These are phyloP conservation scores for Telenomus remus DNA, from an alignment of 1,140 invertebrate genomes.

Conservation along the genomic window DNA sequence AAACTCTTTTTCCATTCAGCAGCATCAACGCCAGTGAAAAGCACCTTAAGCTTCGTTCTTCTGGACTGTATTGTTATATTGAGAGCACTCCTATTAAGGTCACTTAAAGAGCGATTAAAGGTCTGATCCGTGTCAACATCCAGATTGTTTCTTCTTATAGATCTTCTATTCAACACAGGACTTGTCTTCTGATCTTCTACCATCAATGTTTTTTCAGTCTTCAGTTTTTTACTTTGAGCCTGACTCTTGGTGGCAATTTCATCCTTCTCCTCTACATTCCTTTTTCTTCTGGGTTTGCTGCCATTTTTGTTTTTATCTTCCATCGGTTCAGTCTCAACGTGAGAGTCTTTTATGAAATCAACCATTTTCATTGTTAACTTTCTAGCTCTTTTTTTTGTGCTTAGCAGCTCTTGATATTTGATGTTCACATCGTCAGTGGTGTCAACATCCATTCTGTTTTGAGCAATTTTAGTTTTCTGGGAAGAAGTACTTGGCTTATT, in stretches of 20 bases:
- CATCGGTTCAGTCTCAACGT: too few species aligned
- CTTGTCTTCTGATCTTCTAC: background rate
- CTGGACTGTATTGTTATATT: conserved; percentile 4
- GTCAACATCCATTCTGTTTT: background rate
- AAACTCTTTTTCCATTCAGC: conserved; percentile 14
- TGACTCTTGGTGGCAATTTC: background rate
- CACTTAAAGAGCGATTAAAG: too few species aligned
- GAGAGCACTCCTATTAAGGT: conserved; percentile 3
- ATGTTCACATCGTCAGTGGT: too few species aligned
- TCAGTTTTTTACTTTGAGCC: conserved; percentile 10
- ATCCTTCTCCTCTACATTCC: too few species aligned
- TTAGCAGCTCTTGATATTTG: too few species aligned
- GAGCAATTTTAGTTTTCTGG: background rate
- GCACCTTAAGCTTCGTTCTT: conserved; percentile 23
- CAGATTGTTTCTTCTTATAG: background rate
- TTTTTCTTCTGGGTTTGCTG: too few species aligned
- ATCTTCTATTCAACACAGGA: conserved; percentile 11
- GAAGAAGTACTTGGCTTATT: background rate
- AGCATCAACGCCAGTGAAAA: conserved; percentile 42
- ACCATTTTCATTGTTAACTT: too few species aligned
- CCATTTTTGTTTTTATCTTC: too few species aligned
- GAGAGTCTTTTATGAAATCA: too few species aligned
- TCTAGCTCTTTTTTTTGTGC: too few species aligned
- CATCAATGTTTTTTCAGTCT: conserved; percentile 5
- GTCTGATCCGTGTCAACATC: background rate